Conservation (phyloP, 2,113 vertebrate genomes). For the Triplophysa rosa region DNA sequence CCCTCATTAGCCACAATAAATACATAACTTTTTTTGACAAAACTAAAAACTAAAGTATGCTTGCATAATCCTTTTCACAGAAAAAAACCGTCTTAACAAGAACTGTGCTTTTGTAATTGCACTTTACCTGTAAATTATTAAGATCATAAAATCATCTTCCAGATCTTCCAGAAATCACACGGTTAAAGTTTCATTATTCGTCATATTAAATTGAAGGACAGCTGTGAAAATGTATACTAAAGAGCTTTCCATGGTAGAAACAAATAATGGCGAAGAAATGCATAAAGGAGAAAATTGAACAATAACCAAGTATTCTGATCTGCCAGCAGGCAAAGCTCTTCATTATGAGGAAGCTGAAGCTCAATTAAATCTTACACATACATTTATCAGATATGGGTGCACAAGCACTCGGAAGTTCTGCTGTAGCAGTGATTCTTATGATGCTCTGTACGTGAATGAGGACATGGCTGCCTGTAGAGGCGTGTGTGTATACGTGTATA, state of each 20-base stretch:
- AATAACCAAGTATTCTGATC: conserved; percentile 6
- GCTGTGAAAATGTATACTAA: conserved; percentile 22
- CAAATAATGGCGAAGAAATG: not conserved
- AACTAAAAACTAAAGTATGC: not conserved
- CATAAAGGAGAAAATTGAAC: conserved; percentile 3
- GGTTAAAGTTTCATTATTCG: not conserved
- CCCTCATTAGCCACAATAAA: no score
- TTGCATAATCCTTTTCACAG: not conserved
- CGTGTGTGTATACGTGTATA: not conserved
- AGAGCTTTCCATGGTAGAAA: conserved; percentile 8
- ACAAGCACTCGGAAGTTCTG: no score
- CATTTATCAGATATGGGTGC: not conserved
- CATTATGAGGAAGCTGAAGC: conserved; percentile 11
- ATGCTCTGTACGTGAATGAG: no score
- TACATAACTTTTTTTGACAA: no score
- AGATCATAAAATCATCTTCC: not conserved
- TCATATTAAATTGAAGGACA: conserved; percentile 4
- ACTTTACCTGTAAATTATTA: not conserved
- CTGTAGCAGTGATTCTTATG: no score
- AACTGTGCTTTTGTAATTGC: not conserved
- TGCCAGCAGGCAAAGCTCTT: conserved; percentile 5
- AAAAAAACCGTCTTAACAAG: not conserved
- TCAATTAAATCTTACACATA: conserved; percentile 5
- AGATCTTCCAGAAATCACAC: not conserved
- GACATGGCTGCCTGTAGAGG: not conserved